Percentiles rank a stretch among this genome's conserved stretches.
phyloP scores from a whole-genome alignment of 2,113 vertebrate species.

The rat (Rattus norvegicus) region GRCr8 NC_086039.1:40011001-40011500 shows the following conservation, averaged over 20 bases:
- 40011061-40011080: background rate
- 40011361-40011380: no score
- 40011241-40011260: background rate
- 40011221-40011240: background rate
- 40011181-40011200: background rate
- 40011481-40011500: background rate
- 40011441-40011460: background rate
- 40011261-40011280: no score
- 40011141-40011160: background rate
- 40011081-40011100: background rate
- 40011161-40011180: background rate
- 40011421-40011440: no score
- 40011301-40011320: no score
- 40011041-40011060: background rate
- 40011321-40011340: no score
- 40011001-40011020: background rate
- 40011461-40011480: background rate
- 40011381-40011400: no score
- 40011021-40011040: background rate
- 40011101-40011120: background rate
- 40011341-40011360: no score
- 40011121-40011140: background rate
- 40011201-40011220: background rate
- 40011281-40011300: no score
- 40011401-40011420: no score